Base-by-base conservation (phyloP, 2,888 invertebrate genomes). In the Antitype chi region DNA sequence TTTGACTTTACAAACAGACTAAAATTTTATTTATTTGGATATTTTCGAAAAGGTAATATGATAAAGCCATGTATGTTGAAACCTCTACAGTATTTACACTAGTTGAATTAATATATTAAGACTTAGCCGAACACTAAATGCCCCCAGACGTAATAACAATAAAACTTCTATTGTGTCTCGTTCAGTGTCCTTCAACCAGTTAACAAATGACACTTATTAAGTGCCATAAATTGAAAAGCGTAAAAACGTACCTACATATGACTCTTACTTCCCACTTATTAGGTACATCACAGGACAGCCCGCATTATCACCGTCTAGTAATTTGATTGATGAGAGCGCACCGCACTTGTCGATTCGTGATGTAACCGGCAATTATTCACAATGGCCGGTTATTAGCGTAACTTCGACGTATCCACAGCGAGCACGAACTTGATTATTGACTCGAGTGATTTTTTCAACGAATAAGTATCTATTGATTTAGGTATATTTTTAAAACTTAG, bases 241-340 rank as follows among this genome's bases (percentile, higher is more conserved):
- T 52, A 43, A 55, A 60, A 70, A 52, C 28, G 13, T 11, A 11
- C 43, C 11, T 43, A 11, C 8, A 13, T 13, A 47, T 43, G 32
- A 32, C 38, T 38, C 17, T 43, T 68, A 13, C 28, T n/a, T 25
- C 47, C 25, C 25, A 47, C 66, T 23, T 49, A 66, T 25, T 43
- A 20, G n/a, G 38, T 52, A 60, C 15, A 63, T 59, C 25, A 53
- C n/a, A 13, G 28, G 55, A 11, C 28, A 15, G 11, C 17, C 25
- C 53, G 38, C 63, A 64, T 47, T 47, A 47, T 67, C 68, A 55
- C 49, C 15, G 53, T 2, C 13, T 15, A 64, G 60, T 57, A 69
- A 81, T 73, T 73, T 73, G 72, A 81, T 81, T 70, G 76, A 81
- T 70, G 77, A 67, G 71, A 32, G 67, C 49, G 17, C 60, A 52